Evolutionary conservation across 2,888 invertebrate species (phyloP).

Genomic region (Anaspis maculata): DNA sequence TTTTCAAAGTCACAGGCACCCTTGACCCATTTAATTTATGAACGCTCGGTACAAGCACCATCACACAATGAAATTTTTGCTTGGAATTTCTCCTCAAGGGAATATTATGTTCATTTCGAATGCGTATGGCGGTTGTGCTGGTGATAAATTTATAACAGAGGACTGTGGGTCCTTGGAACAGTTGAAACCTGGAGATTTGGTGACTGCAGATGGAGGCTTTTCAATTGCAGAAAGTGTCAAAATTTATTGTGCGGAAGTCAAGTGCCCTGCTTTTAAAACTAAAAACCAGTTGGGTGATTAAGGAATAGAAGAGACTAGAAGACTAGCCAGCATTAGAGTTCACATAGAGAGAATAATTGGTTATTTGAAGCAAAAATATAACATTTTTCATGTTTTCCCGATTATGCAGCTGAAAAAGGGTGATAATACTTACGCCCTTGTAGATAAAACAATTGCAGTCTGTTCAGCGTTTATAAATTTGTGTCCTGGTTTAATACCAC

Average conservation of each 20-base stretch:
- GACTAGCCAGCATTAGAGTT: slow-evolving; percentile 17
- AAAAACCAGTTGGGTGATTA: slow-evolving; percentile 17
- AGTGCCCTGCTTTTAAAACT: slow-evolving; percentile 18
- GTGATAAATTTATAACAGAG: slow-evolving; percentile 13
- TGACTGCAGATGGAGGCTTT: slow-evolving; percentile 6
- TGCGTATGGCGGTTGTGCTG: slow-evolving; percentile 14
- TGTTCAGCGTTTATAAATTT: no score
- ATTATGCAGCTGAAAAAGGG: slow-evolving; percentile 1
- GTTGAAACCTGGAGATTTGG: slow-evolving; percentile 4
- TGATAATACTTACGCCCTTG: no score
- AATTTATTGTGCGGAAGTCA: slow-evolving; percentile 11
- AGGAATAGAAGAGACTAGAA: slow-evolving; percentile 16
- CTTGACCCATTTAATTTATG: no score
- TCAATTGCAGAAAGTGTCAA: slow-evolving; percentile 14
- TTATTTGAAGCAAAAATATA: slow-evolving; percentile 3
- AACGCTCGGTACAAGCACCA: slow-evolving; percentile 14
- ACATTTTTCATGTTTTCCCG: slow-evolving; percentile 2
- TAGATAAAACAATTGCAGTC: no score
- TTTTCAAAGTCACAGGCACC: no score
- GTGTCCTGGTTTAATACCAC: no score
- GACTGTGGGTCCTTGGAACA: slow-evolving; percentile 8
- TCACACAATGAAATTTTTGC: slow-evolving; percentile 17
- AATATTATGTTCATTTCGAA: slow-evolving; percentile 13
- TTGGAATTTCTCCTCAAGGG: slow-evolving; percentile 16
- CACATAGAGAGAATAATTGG: slow-evolving; percentile 16